Evolutionary conservation across 2,888 invertebrate genomes (phyloP).

Genomic region (Leptopilina syphax): DNA sequence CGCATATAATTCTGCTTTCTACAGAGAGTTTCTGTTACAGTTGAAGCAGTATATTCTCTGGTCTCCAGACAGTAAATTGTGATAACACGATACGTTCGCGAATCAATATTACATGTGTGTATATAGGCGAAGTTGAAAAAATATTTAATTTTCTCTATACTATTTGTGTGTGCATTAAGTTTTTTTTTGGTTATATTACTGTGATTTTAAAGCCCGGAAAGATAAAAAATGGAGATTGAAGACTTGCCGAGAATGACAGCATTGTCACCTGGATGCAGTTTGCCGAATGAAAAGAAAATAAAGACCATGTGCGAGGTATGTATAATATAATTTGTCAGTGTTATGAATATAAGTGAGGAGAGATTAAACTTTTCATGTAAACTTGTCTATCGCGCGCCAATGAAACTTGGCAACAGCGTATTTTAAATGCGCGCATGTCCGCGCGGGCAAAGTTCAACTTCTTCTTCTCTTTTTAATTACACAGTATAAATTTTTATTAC

Average conservation of each 20-base stretch:
- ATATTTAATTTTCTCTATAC: too few species aligned
- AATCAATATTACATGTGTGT: neutral
- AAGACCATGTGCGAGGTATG: slow-evolving; percentile 61
- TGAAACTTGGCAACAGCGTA: too few species aligned
- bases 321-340: slow-evolving; percentile 21
- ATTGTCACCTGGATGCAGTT: slow-evolving; percentile 77
- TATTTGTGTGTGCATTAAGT: too few species aligned
- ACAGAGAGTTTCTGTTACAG: slow-evolving; percentile 1
- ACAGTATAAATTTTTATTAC: neutral
- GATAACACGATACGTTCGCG: slow-evolving; percentile 3
- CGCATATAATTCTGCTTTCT: neutral
- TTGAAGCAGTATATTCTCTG: slow-evolving; percentile 18
- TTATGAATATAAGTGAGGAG: slow-evolving; percentile 1
- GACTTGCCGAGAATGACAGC: slow-evolving; percentile 79
- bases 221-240: slow-evolving; percentile 71
- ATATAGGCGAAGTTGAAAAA: neutral
- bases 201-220: too few species aligned
- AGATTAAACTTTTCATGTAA: slow-evolving; percentile 29
- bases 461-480: neutral
- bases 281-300: slow-evolving; percentile 52
- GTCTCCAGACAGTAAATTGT: slow-evolving; percentile 20
- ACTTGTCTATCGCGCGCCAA: slow-evolving; percentile 57
- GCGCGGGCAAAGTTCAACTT: slow-evolving; percentile 55
- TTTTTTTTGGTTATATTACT: too few species aligned
- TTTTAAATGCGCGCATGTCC: slow-evolving; percentile 42